Conservation (phyloP, 1,140 invertebrate species). For the Lepidotrigona ventralis region DNA sequence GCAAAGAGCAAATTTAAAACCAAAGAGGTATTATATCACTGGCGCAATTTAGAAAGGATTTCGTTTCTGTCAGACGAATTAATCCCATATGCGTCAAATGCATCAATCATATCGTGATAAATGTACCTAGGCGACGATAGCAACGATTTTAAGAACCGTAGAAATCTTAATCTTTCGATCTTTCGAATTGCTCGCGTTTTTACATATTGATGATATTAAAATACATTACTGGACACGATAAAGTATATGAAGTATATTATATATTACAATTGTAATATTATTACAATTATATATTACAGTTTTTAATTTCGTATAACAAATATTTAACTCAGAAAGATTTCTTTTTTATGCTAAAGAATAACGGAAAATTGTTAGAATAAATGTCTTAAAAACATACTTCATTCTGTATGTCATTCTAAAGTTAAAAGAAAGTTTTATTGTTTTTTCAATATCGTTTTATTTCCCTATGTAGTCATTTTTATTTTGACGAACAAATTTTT, state of each 20-base stretch:
- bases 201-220: constrained; percentile 28
- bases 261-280: no score
- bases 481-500: no score
- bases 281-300: no score
- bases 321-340: no score
- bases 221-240: constrained; percentile 2
- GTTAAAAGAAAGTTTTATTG: no score
- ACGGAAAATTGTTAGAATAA: no score
- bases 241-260: not conserved
- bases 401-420: no score
- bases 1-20: not conserved
- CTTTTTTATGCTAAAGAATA: no score
- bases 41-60: not conserved
- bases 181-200: constrained; percentile 49
- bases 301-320: no score
- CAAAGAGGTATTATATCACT: not conserved
- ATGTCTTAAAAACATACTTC: no score
- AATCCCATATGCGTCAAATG: constrained; percentile 33
- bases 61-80: not conserved
- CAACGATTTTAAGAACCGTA: constrained; percentile 38
- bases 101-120: constrained; percentile 47
- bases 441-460: no score
- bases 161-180: constrained; percentile 52
- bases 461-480: no score
- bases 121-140: constrained; percentile 39